Base-by-base conservation (phyloP, 2,888 invertebrate genomes). In the Meloe dianella region DNA sequence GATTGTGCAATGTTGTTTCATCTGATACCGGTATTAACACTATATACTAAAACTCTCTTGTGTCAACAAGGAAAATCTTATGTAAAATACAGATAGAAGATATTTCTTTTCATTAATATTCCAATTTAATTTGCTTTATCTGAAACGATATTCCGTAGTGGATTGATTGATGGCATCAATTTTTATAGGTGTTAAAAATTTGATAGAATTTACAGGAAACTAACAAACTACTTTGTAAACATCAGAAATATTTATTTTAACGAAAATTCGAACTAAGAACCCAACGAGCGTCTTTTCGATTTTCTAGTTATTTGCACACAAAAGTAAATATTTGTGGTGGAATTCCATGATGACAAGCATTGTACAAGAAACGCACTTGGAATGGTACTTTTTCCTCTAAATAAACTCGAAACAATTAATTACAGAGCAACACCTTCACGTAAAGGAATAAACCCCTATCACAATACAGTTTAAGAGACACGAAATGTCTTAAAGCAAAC, bases 391-490 rank as follows among this genome's bases (percentile, higher is more conserved):
- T 24, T 54, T 27, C 24, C 24, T 27, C 22, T 54, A 27, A 54
- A 54, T 54, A 54, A 54, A 54, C 54, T 27, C 27, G 14, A 14
- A 14, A 27, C n/a, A 54, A 54, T 54, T 54, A 54, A 54, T 54
- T 54, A 54, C 24, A 54, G 47, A 47, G 10, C 9, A 10, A 9
- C 20, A 9, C 7, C 47, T 20, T 9, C 8, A 9, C 1, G 1
- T 20, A 20, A 20, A 20, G n/a, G n/a, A n/a, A 9, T 8, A 47
- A 22, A 47, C 27, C 54, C n/a, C 27, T 24, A 24, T 54, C 54
- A 54, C 54, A 27, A 27, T 54, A 54, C 14, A 54, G 6, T 38
- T 38, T n/a, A 38, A 14, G 1, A 2, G 14, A n/a, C n/a, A 38
- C 14, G 12, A 35, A 38, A 38, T 4, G 38, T 38, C 38, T 38